Evolutionary conservation across 2,113 vertebrate species (phyloP), one percentile per base, ranked within the genome.

Genomic region (Phalacrocorax brasilianus): DNA sequence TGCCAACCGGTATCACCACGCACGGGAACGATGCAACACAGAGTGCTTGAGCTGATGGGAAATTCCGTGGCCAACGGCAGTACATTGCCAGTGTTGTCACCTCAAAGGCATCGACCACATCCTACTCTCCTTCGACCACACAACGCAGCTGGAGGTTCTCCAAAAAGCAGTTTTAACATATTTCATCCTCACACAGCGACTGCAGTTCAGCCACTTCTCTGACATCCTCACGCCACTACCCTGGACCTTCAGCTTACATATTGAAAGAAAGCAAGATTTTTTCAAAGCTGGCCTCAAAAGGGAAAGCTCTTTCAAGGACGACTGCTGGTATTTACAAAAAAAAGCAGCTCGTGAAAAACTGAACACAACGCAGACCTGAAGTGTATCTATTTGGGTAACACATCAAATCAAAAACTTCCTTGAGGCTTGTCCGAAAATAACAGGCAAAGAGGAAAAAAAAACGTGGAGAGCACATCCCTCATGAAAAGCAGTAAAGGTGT

Each of bases 11-110:
- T 6, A 5, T 4, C 6, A 9, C 27, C 59, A 19, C 24, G 7
- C 9, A 6, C 21, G 7, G 74, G 33, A 38, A 10, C 2, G 18
- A 20, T 0, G 7, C 8, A 8, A 15, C 3, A 2, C 28, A 30
- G 14, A 67, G 32, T 1, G 42, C 32, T 33, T 2, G 28, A 49
- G 74, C n/a, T 10, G 38, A 33, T 3, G 47, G 56, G 2, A 15
- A 53, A 77, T 18, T 4, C 49, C 3, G 3, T 3, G 3, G 14
- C 24, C 63, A 27, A 8, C 0, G 23, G 68, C 1, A n/a, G 66
- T 61, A 44, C 8, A 13, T 47, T 47, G 30, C 47, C 71, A 32
- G 38, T 1, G 20, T 9, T 5, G 9, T 0, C 75, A 14, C 53
- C 82, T 38, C 17, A 11, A 30, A 12, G 53, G 23, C 45, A 38